Evolutionary conservation across 2,888 invertebrate genomes (phyloP), one percentile per base, ranked within the genome.

Genomic region (Andrena flavipes): DNA sequence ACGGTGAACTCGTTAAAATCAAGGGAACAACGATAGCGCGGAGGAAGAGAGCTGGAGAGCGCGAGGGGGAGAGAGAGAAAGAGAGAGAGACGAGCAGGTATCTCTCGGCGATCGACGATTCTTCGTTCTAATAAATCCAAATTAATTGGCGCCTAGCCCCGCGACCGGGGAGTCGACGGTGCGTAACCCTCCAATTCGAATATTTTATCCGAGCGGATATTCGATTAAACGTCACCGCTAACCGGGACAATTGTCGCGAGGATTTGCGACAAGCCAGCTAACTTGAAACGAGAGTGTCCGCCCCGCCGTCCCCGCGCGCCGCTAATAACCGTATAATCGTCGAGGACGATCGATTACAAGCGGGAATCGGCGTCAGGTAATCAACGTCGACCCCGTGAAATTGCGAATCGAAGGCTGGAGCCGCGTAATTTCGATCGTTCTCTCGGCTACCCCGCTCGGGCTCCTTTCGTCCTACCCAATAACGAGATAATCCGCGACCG

Each of bases 111-210:
- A 78, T 78, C 77, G 76, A 68, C 84, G 68, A 75, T 78, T 74
- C 80, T 87, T 89, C 86, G 81, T 89, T 87, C 89, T 88, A 86
- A 88, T 88, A 87, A 88, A 87, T 88, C 84, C 72, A 71, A 76
- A 87, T 81, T 88, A 88, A 88, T 88, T 82, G 88, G 80, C 74
- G 73, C 80, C 71, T 74, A 64, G 69, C 78, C 56, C 71, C 59
- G 65, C 78, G 69, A 48, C 60, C 62, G 64, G 68, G 59, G 80
- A 76, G 67, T 72, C 82, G 80, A 79, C 82, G 84, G 75, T 77
- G 87, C 84, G 77, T 86, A 71, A 84, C 84, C 77, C 77, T 81
- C 82, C 84, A 76, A 83, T 65, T 79, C 78, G 81, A 76, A 72
- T 88, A 88, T 87, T 88, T 87, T 86, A 76, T 80, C 74, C 72